phyloP scores from a whole-genome alignment of 2,113 vertebrate genomes.

The Mormoops blainvillei region DNA sequence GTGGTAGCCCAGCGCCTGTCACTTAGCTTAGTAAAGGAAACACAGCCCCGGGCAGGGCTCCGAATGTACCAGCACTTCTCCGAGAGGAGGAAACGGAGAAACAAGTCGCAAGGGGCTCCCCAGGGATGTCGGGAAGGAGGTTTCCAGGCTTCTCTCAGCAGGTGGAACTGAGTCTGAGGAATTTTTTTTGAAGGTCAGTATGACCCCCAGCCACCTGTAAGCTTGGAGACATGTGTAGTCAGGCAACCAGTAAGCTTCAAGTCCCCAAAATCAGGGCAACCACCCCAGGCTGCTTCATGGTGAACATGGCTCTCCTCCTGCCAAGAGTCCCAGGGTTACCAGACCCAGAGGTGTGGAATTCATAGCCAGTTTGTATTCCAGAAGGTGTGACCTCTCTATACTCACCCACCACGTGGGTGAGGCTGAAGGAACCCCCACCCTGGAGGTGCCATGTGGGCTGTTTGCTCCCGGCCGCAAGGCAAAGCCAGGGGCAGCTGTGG shows the following conservation, averaged over 20 bases:
- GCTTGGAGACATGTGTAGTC: background rate
- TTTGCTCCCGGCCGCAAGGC: background rate
- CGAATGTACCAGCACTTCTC: background rate
- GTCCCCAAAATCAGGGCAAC: background rate
- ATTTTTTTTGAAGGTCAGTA: background rate
- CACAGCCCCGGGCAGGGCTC: background rate
- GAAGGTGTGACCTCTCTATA: background rate
- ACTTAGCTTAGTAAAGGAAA: background rate
- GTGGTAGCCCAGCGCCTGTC: accelerated
- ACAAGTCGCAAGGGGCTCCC: background rate
- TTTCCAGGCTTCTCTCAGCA: background rate
- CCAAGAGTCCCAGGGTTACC: background rate
- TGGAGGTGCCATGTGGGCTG: background rate
- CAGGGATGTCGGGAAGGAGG: background rate
- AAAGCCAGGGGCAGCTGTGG: background rate
- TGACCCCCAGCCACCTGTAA: background rate
- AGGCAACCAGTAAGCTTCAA: background rate
- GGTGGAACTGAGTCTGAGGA: background rate
- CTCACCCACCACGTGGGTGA: background rate
- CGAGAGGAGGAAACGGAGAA: background rate
- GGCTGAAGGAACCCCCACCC: too few relatives aligned
- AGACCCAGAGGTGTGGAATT: background rate
- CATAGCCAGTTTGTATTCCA: background rate
- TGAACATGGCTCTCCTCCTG: background rate
- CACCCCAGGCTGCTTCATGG: background rate